These are phyloP conservation scores for Caretta caretta DNA, from an alignment of 2,113 vertebrate species.

Conservation along the genomic window DNA sequence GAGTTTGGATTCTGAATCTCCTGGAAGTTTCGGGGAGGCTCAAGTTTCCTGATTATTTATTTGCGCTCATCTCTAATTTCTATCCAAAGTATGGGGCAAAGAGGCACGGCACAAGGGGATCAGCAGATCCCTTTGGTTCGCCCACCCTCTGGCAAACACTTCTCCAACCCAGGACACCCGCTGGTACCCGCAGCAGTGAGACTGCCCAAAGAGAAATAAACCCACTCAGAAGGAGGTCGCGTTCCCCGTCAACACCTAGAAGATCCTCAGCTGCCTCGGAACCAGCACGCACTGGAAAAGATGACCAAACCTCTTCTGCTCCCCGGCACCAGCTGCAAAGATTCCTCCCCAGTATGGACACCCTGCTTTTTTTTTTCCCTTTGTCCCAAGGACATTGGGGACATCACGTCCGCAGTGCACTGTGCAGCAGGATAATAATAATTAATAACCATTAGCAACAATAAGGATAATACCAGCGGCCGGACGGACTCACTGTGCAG, in stretches of 20 bases:
- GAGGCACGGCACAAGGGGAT: neutral
- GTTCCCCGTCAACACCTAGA: neutral
- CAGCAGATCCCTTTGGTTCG: fast-evolving
- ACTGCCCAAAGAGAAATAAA: neutral
- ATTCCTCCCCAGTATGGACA: conserved; percentile 52
- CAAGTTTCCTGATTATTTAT: fast-evolving
- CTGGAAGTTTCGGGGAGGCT: fast-evolving
- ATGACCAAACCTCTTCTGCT: neutral
- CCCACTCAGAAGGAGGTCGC: neutral
- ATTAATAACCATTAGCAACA: conserved; percentile 90
- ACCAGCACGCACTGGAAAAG: fast-evolving
- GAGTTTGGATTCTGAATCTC: neutral
- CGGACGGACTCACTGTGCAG: conserved; percentile 79
- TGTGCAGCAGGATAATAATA: conserved; percentile 82
- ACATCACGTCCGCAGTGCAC: conserved; percentile 84
- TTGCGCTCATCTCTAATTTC: neutral
- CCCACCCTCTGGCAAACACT: neutral
- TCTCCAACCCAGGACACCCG: fast-evolving
- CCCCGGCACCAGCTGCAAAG: neutral
- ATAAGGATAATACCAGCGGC: conserved; percentile 83
- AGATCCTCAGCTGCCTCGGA: neutral
- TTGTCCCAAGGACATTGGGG: conserved; percentile 84
- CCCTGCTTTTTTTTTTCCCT: conserved; percentile 43
- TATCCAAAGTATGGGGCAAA: neutral
- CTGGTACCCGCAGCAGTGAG: neutral